These are phyloP conservation scores for Leptinotarsa defecta DNA, from an alignment of 1,140 invertebrate genomes.

Conservation along the genomic window DNA sequence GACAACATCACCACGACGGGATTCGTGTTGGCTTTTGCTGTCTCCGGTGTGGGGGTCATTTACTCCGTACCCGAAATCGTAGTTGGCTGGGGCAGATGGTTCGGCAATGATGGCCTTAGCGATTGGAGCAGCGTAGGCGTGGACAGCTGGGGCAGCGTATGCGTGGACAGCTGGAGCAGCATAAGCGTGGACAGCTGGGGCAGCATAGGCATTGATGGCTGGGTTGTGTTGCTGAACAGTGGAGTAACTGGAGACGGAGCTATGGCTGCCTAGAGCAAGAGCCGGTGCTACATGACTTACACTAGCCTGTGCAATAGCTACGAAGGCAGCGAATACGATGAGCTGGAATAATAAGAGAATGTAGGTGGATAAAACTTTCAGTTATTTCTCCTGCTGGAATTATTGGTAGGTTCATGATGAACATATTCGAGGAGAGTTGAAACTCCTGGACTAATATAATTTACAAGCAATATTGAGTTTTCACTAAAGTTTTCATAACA, in stretches of 20 bases:
- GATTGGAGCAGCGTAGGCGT: slow-evolving; percentile 19
- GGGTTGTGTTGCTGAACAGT: slow-evolving; percentile 33
- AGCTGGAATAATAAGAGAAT: slow-evolving; percentile 22
- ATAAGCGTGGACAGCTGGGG: neutral
- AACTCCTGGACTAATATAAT: too few species aligned
- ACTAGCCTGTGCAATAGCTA: slow-evolving; percentile 54
- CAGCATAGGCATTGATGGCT: slow-evolving; percentile 41
- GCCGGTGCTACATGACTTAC: slow-evolving; percentile 34
- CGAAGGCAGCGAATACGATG: slow-evolving; percentile 33
- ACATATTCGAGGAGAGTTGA: too few species aligned
- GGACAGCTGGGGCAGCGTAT: slow-evolving; percentile 22
- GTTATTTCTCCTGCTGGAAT: too few species aligned
- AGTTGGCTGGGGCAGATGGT: slow-evolving; percentile 36
- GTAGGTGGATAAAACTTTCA: too few species aligned
- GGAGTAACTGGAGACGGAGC: slow-evolving; percentile 7
- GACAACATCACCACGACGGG: slow-evolving; percentile 41
- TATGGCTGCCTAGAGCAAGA: slow-evolving; percentile 35
- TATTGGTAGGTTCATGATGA: too few species aligned
- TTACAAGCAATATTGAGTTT: too few species aligned
- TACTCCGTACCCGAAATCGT: slow-evolving; percentile 41
- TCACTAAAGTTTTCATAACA: too few species aligned
- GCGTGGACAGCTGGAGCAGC: neutral
- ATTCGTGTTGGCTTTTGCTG: slow-evolving; percentile 42
- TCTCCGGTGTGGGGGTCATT: slow-evolving; percentile 60
- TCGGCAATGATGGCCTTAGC: slow-evolving; percentile 20